These are phyloP conservation scores for Lucilia sericata DNA, from an alignment of 1,140 invertebrate genomes.

Conservation along the genomic window DNA sequence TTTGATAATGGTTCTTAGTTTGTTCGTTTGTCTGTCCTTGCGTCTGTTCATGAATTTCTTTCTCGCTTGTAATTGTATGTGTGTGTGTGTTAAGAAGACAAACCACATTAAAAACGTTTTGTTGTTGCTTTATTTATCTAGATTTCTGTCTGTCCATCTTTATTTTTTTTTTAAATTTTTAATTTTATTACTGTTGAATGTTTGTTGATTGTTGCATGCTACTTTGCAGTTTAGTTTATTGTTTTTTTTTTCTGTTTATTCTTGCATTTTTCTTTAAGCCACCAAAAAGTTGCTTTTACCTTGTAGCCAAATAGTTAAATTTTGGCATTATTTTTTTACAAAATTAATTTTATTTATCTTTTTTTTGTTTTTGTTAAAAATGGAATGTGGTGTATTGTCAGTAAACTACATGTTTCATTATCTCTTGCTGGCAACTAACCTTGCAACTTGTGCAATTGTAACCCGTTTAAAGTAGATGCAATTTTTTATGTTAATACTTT, in stretches of 20 bases:
- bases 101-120: neutral
- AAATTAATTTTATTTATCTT: no score
- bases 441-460: neutral
- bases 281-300: neutral
- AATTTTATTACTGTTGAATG: neutral
- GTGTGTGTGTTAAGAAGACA: constrained; percentile 11
- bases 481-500: no score
- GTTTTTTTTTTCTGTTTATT: neutral
- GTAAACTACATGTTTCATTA: neutral
- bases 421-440: neutral
- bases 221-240: neutral
- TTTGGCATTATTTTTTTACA: neutral
- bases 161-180: neutral
- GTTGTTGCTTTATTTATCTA: neutral
- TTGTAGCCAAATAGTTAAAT: neutral
- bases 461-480: no score
- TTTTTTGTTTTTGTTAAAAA: no score
- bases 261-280: neutral
- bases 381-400: neutral
- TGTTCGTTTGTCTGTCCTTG: neutral
- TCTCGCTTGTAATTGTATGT: neutral
- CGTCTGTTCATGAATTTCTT: neutral
- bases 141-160: neutral
- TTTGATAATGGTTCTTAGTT: no score
- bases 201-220: neutral